Base-by-base conservation (phyloP, 1,140 invertebrate species). In the Drosophila nikananu region DNA sequence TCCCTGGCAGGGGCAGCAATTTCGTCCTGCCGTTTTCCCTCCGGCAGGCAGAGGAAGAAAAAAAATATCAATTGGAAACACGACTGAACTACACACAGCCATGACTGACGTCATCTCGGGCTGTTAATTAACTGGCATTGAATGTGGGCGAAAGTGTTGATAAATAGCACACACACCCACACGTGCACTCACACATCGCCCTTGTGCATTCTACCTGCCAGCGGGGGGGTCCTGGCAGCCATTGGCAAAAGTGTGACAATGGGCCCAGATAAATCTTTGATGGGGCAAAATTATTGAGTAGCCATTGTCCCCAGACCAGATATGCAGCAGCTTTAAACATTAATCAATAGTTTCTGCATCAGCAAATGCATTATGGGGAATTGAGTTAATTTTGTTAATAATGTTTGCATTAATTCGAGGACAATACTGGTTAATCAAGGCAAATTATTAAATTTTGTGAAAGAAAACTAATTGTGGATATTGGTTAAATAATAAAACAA, bases 71-170 rank as follows among this genome's bases (percentile, higher is more conserved):
- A 77, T 80, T 77, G 49, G 57, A 67, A 57, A 51, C 25, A 35
- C 41, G 54, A 55, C 39, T 49, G 64, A 59, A 48, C 35, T 25
- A 25, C n/a, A 61, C 12, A 32, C 25, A 44, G 49, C 32, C 32
- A 30, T 6, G 44, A n/a, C 65, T 89, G 77, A 89, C 83, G 80
- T 83, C 83, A 82, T 74, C 15, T 27, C 44, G 46, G 41, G 39
- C 54, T 67, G 49, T 79, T 83, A 87, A 89, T 87, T 89, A 83
- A 77, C 58, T 59, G 42, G 51, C 54, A 55, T 59, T 63, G 55
- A 80, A 64, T 77, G 72, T 59, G 48, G 60, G 72, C 44, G 25
- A 80, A 83, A 64, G 77, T 74, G 68, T 59, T 77, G 51, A 77
- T 71, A 67, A 77, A 80, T 63, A 63, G 49, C 49, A 67, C 44